Percentiles rank a stretch among this genome's conserved stretches.
phyloP scores from a whole-genome alignment of 2,113 vertebrate genomes.

The Pantherophis guttatus region DNA sequence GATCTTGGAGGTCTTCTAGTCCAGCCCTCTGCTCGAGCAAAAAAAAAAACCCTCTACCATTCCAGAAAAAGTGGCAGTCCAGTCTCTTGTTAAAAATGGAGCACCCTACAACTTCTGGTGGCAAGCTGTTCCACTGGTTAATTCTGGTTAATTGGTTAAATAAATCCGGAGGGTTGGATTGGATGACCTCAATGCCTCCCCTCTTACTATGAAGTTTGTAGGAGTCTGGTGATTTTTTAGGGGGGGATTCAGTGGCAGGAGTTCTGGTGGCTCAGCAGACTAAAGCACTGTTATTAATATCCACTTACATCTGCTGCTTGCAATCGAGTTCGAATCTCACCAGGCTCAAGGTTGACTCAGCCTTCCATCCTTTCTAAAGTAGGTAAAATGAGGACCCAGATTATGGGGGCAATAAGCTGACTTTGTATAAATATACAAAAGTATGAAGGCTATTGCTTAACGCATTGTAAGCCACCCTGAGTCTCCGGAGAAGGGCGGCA shows the following conservation, averaged over 20 bases:
- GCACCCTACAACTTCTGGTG: background rate
- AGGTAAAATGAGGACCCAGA: too few species aligned
- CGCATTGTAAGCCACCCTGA: too few species aligned
- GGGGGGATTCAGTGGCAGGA: background rate
- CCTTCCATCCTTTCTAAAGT: too few species aligned
- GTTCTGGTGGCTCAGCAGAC: too few species aligned
- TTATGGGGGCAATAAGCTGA: too few species aligned
- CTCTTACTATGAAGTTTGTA: background rate
- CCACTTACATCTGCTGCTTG: too few species aligned
- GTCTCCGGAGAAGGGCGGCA: too few species aligned
- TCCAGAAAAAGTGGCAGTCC: background rate
- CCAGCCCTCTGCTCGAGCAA: background rate
- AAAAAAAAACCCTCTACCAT: background rate
- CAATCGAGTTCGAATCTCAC: too few species aligned
- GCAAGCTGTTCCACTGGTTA: background rate
- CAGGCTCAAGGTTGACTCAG: too few species aligned
- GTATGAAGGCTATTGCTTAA: too few species aligned
- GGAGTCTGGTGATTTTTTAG: background rate
- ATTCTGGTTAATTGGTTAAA: background rate
- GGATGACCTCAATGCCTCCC: background rate
- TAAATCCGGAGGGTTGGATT: background rate
- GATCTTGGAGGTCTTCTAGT: background rate
- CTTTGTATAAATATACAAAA: too few species aligned
- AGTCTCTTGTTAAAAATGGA: background rate
- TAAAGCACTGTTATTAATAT: too few species aligned